Base-by-base conservation (phyloP, 1,140 invertebrate genomes). In the Papilio helenus region DNA sequence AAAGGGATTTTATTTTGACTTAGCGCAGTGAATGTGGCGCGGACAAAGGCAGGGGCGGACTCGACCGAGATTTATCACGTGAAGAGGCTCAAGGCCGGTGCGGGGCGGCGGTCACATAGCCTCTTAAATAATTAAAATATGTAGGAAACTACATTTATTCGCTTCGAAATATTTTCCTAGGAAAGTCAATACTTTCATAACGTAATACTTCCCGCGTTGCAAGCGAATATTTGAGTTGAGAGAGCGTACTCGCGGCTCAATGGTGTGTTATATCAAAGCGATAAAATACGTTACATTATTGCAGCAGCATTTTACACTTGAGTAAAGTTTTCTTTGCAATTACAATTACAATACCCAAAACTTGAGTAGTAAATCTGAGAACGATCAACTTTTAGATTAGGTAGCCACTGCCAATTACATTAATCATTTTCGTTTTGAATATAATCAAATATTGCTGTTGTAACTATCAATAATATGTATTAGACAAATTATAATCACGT, bases 1-100 rank as follows among this genome's bases (percentile, higher is more conserved):
- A 68, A 68, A 68, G 61, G 16, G 61, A 68, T 68, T 68, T 68
- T 68, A 34, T 68, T 68, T 68, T 29, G 61, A 68, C 23, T 68
- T 29, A 16, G 61, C 61, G 61, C 61, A 29, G 61, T 68, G 61
- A 68, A 68, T 68, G 61, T 20, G 61, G 20, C 61, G 26, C 26
- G 61, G 61, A 68, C 61, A 68, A 68, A 68, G 61, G 61, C 14
- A 68, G 26, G 26, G 61, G 61, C 61, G 61, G 61, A 68, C 61
- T 68, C 14, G 14, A 3, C 61, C 2, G 26, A 68, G 61, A 68
- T 68, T 68, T 68, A 68, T 68, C 61, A 68, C 61, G 61, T 68
- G 61, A 34, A 68, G 61, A 68, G 61, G 61, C 61, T 12, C 61
- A 29, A 68, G 61, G 26, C 12, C 23, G 29, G 23, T 10, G 20